Conservation (phyloP, 2,113 vertebrate genomes). For the Trachemys scripta region DNA sequence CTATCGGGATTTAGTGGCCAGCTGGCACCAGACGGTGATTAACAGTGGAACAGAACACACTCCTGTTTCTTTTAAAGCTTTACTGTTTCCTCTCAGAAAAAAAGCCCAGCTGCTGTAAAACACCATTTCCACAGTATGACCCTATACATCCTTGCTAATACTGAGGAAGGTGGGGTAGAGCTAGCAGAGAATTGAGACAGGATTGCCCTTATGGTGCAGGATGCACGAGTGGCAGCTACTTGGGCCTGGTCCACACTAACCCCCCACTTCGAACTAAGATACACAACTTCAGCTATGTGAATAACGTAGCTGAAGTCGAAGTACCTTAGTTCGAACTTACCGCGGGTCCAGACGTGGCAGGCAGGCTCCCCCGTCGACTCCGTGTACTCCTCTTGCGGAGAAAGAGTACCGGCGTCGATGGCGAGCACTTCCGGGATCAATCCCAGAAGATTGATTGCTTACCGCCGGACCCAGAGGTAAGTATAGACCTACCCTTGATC, state of each 20-base stretch:
- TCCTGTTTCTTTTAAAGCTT: neutral
- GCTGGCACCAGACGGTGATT: neutral
- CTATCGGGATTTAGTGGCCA: neutral
- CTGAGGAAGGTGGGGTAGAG: neutral
- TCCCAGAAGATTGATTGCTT: too few species aligned
- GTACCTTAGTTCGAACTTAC: too few species aligned
- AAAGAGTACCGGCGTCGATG: too few species aligned
- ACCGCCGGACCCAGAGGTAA: too few species aligned
- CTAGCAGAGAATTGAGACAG: neutral
- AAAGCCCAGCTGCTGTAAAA: neutral
- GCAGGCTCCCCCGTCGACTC: too few species aligned
- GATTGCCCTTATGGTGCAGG: neutral
- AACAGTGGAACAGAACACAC: neutral
- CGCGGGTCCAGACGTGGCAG: too few species aligned
- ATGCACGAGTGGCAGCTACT: neutral
- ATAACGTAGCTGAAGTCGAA: too few species aligned
- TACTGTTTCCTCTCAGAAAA: neutral
- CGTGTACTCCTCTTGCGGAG: too few species aligned
- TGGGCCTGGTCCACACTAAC: too few species aligned
- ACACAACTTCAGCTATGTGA: too few species aligned
- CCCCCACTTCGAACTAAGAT: too few species aligned
- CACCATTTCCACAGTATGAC: neutral
- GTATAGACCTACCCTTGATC: neutral
- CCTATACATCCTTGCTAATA: neutral
- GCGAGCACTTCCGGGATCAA: too few species aligned